Percentiles rank a stretch among this genome's conserved stretches.
phyloP scores from a whole-genome alignment of 2,113 vertebrate species.

The Dromas ardeola region DNA sequence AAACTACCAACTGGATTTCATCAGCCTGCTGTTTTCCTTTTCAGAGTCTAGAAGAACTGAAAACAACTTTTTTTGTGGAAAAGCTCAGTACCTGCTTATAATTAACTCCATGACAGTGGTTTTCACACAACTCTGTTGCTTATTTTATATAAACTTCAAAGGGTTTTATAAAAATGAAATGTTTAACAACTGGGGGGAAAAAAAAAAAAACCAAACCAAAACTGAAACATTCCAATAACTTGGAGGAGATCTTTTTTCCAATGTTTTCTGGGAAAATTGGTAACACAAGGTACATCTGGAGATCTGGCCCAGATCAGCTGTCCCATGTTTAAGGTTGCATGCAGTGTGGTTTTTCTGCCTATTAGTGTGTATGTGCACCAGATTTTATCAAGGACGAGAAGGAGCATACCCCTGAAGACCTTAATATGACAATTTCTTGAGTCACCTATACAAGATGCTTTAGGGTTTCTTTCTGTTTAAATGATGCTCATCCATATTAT shows the following conservation, averaged over 20 bases:
- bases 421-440: background rate
- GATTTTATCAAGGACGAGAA: background rate
- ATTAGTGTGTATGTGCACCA: background rate
- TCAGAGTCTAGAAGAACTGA: background rate
- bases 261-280: background rate
- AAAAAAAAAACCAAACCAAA: conserved; percentile 10
- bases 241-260: background rate
- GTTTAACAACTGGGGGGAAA: background rate
- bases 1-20: conserved; percentile 11
- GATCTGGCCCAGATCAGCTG: background rate
- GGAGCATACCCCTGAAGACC: background rate
- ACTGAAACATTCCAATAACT: background rate
- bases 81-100: background rate
- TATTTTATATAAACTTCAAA: background rate
- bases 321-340: background rate
- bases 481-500: background rate
- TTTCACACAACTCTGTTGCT: background rate
- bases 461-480: background rate
- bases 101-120: background rate
- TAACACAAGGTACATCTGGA: background rate
- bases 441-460: background rate
- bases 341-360: background rate
- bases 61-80: conserved; percentile 14
- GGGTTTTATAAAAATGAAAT: background rate
- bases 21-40: conserved; percentile 11